These are phyloP conservation scores for Drosophila bocqueti DNA, from an alignment of 1,140 invertebrate species.

Conservation along the genomic window DNA sequence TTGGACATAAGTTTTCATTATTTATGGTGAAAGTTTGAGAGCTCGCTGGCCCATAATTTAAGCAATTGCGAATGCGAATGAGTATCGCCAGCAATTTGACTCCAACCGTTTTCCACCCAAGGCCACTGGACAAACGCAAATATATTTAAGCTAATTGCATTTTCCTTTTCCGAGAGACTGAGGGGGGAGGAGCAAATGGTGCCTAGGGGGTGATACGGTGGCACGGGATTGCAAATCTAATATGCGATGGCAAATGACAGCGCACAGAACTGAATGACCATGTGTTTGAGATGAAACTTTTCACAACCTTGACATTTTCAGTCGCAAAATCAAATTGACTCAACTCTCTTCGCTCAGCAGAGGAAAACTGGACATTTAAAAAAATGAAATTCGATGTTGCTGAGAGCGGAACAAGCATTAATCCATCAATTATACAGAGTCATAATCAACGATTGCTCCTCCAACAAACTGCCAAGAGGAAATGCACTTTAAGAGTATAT, in stretches of 20 bases:
- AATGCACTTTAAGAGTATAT: background rate
- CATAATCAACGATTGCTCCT: conserved; percentile 42
- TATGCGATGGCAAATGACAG: conserved; percentile 44
- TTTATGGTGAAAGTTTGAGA: conserved; percentile 49
- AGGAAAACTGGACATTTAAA: conserved; percentile 11
- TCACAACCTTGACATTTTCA: conserved; percentile 59
- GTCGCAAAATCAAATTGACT: conserved; percentile 21
- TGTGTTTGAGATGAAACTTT: conserved; percentile 39
- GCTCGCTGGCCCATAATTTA: conserved; percentile 36
- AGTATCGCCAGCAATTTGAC: background rate
- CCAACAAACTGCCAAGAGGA: conserved; percentile 12
- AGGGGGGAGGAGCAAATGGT: conserved; percentile 1
- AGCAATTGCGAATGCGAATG: conserved; percentile 7
- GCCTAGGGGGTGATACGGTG: background rate
- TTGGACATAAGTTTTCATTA: conserved; percentile 30
- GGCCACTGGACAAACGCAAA: conserved; percentile 32
- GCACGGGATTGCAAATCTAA: conserved; percentile 43
- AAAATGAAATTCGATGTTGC: conserved; percentile 41
- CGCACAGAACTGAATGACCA: conserved; percentile 12
- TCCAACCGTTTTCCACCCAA: conserved; percentile 6
- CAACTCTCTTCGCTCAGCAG: background rate
- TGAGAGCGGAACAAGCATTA: conserved; percentile 33
- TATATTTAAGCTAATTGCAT: conserved; percentile 73
- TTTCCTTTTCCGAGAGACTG: conserved; percentile 18
- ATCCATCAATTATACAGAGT: conserved; percentile 72